Conservation (phyloP, 2,888 invertebrate species). For the Saturnia japonica region DNA sequence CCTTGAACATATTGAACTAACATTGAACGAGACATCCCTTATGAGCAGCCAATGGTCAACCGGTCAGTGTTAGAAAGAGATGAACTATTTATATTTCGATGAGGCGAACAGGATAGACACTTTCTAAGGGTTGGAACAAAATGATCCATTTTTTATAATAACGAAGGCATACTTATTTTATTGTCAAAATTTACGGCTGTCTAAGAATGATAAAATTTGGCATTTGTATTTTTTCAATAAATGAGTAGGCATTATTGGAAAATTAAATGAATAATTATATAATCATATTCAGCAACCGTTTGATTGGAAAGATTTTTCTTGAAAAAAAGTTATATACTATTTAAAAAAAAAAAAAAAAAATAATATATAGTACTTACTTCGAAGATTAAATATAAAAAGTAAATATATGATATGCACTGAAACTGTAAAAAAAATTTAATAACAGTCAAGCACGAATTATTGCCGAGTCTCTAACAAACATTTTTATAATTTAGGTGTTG, state of each 20-base stretch:
- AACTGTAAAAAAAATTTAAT: no score
- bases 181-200: no score
- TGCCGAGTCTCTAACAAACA: no score
- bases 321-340: no score
- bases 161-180: neutral
- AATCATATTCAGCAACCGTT: neutral
- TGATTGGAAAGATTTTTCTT: neutral
- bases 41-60: constrained; percentile 71
- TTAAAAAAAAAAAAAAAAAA: no score
- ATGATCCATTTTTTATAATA: neutral
- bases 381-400: no score
- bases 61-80: constrained; percentile 60
- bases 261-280: neutral
- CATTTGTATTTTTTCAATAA: no score
- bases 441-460: no score
- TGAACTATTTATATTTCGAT: constrained; percentile 25
- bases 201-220: no score
- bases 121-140: neutral
- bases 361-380: no score
- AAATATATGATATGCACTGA: no score
- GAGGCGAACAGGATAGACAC: constrained; percentile 32
- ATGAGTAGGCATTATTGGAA: neutral
- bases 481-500: no score
- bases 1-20: neutral
- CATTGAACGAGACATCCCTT: constrained; percentile 12